Percentiles rank a stretch among this genome's conserved stretches.
Evolutionary conservation across 2,113 vertebrate species (phyloP).

Genomic region (Progne subis): DNA sequence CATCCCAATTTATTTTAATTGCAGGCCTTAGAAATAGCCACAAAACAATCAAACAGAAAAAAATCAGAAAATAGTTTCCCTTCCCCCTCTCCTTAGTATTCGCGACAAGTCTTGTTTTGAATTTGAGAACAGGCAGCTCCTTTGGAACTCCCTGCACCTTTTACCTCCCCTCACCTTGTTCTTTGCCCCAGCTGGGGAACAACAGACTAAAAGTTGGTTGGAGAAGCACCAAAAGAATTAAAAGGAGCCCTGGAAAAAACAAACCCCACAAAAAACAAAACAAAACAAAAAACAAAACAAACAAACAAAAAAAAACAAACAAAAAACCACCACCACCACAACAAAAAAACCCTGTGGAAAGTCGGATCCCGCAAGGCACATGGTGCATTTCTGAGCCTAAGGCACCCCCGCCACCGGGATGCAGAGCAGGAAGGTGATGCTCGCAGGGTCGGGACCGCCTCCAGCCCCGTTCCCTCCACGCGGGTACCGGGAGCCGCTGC

Average conservation of each 20-base stretch:
- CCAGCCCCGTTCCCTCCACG: not conserved
- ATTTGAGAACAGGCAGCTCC: not conserved
- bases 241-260: not conserved
- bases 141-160: not conserved
- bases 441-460: not conserved
- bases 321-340: no score
- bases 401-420: not conserved
- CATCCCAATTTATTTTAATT: slow-evolving; percentile 19
- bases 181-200: no score
- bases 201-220: not conserved
- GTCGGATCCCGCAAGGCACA: not conserved
- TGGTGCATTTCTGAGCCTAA: not conserved
- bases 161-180: not conserved
- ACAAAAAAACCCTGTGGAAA: not conserved
- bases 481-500: not conserved
- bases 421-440: not conserved
- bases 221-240: not conserved
- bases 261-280: no score
- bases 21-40: not conserved
- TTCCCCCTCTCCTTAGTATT: not conserved
- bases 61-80: not conserved
- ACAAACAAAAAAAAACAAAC: no score
- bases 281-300: no score
- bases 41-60: slow-evolving; percentile 1
- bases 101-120: not conserved